Base-by-base conservation (phyloP, 2,797 vertebrate genomes). In the Parotocinclus haroldoi region DNA sequence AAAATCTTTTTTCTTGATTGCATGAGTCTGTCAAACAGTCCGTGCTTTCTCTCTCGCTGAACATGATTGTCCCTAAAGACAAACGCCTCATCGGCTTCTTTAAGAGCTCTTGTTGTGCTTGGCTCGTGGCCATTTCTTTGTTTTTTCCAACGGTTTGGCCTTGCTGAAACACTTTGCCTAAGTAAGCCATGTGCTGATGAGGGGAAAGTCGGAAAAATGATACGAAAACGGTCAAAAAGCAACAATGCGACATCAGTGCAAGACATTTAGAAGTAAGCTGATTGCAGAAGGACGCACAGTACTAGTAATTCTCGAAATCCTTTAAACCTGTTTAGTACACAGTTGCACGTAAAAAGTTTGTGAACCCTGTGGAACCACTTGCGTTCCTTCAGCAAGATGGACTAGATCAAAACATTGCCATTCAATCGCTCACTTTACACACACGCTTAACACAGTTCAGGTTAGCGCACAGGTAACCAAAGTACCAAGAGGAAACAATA, bases 51-150 rank as follows among this genome's bases (percentile, higher is more conserved):
- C 82, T 84, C 81, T 83, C 82, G 81, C 27, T 88, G 83, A 87
- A 87, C 85, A 78, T 87, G 90, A 92, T 92, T 91, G 90, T 90
- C 88, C 82, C 86, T 89, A 86, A 90, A 88, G 87, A 85, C 72
- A 81, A 76, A 81, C 73, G 79, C 76, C 76, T 78, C 68, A 73
- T 73, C 68, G 72, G 42, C 60, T 55, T 66, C 44, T 59, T 12
- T 54, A 48, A 36, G 57, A 66, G 54, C 27, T 27, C 63, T 17
- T 44, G 42, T 49, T 68, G 54, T n/a, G 55, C 27, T 54, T 61
- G 53, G 51, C 56, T 40, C 46, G 39, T 52, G 18, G 57, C 55
- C 58, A 42, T 61, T 64, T 63, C 49, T 66, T 70, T 61, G 72
- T 79, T 79, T 85, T 74, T 79, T n/a, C 3, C 81, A 76, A 81